Conservation (phyloP, 2,113 vertebrate genomes). For the Nesospiza acunhae region DNA sequence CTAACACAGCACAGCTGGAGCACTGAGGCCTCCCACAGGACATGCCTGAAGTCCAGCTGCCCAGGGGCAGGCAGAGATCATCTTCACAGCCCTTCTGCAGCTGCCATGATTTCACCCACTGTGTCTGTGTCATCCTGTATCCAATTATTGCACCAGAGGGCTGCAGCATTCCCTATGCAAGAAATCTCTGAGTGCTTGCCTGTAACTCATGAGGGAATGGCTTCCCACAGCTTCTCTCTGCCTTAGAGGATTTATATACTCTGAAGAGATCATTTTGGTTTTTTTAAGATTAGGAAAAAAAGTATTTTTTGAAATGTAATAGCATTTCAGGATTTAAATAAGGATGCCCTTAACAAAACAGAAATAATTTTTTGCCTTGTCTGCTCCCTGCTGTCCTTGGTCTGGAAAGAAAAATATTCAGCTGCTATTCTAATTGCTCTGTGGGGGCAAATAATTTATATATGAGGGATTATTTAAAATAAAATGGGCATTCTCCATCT, state of each 20-base stretch:
- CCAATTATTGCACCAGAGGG: slow-evolving; percentile 36
- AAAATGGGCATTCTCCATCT: not conserved
- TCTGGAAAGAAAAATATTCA: not conserved
- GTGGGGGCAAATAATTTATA: slow-evolving; percentile 26
- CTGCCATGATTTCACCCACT: slow-evolving; percentile 30
- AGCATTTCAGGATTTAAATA: slow-evolving; percentile 18
- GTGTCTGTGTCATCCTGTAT: slow-evolving; percentile 1
- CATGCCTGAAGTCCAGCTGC: slow-evolving; percentile 3
- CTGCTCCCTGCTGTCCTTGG: not conserved
- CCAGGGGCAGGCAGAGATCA: slow-evolving; percentile 23
- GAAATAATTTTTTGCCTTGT: slow-evolving; percentile 10
- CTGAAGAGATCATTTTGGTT: not conserved
- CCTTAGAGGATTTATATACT: not conserved
- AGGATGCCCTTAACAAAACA: not conserved
- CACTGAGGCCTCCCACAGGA: not conserved
- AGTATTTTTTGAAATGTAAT: not conserved
- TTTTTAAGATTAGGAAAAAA: slow-evolving; percentile 6
- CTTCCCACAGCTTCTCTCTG: slow-evolving; percentile 18
- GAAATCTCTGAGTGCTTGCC: not conserved
- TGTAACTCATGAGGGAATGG: not conserved
- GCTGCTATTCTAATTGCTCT: slow-evolving; percentile 25
- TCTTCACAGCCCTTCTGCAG: slow-evolving; percentile 31
- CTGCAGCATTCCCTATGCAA: not conserved
- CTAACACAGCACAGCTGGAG: slow-evolving; percentile 31
- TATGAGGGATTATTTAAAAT: slow-evolving; percentile 16